Percentiles rank a stretch among this genome's conserved stretches.
phyloP scores from a whole-genome alignment of 2,797 vertebrate species.

The Oreochromis mossambicus region DNA sequence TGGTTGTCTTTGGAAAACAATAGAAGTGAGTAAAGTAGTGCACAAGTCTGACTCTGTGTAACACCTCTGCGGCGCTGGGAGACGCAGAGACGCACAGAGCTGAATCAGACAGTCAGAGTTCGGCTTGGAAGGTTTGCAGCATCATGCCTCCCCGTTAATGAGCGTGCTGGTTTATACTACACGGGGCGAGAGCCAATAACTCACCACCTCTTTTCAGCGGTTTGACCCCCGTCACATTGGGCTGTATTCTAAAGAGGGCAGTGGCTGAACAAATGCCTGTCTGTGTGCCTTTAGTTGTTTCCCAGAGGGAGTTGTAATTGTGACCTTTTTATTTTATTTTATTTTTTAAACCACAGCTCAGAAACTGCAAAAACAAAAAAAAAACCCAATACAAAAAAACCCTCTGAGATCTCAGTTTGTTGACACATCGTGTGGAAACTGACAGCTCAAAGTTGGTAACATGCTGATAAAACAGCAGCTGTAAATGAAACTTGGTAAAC shows the following conservation, averaged over 20 bases:
- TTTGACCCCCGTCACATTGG: slow-evolving; percentile 30
- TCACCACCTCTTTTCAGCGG: slow-evolving; percentile 14
- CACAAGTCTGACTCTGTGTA: slow-evolving; percentile 12
- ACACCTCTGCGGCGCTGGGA: not conserved
- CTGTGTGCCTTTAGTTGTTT: not conserved
- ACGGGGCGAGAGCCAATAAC: slow-evolving; percentile 32
- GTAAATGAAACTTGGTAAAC: slow-evolving; percentile 31
- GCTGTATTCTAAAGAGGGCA: not conserved
- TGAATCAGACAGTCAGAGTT: slow-evolving; percentile 23
- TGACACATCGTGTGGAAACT: not conserved
- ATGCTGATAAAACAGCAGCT: not conserved
- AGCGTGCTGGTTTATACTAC: not conserved
- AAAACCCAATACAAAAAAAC: not conserved
- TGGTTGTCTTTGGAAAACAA: slow-evolving; percentile 76
- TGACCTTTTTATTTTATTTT: slow-evolving; percentile 4
- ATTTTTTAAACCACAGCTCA: not conserved
- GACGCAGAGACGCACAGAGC: not conserved
- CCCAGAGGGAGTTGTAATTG: slow-evolving; percentile 4
- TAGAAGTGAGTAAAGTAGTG: slow-evolving; percentile 42
- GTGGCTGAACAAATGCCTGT: not conserved
- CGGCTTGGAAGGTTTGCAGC: slow-evolving; percentile 8
- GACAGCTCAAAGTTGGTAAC: not conserved
- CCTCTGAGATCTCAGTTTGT: not conserved
- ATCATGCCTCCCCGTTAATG: not conserved
- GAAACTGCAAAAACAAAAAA: not conserved